Conservation (phyloP, 2,797 vertebrate species). For the Liparis tanakae region DNA sequence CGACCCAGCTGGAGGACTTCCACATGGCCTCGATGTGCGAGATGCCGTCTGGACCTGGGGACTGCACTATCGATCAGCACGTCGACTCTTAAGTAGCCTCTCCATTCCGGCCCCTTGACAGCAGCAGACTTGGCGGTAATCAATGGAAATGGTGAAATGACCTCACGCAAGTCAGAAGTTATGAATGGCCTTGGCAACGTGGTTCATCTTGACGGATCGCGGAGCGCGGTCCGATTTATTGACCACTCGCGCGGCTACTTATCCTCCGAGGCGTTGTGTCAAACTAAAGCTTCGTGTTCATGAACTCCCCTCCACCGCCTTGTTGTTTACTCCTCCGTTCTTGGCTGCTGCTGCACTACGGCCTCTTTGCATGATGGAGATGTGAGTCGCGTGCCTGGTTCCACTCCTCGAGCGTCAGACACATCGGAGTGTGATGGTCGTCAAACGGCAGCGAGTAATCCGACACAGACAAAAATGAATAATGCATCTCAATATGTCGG, state of each 20-base stretch:
- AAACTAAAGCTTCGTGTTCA: conserved; percentile 59
- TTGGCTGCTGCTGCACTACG: conserved; percentile 47
- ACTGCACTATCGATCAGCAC: conserved; percentile 73
- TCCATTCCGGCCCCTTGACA: conserved; percentile 60
- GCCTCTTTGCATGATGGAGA: conserved; percentile 71
- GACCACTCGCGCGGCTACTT: conserved; percentile 62
- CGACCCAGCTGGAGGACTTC: conserved; percentile 70
- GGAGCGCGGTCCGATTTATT: conserved; percentile 60
- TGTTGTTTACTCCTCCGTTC: conserved; percentile 50
- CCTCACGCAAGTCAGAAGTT: conserved; percentile 62
- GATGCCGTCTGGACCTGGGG: conserved; percentile 71
- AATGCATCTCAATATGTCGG: conserved; percentile 78
- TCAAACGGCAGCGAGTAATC: conserved; percentile 76
- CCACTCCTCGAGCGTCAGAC: conserved; percentile 70
- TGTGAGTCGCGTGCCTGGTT: conserved; percentile 60
- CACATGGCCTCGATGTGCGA: conserved; percentile 73
- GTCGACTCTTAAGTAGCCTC: conserved; percentile 65
- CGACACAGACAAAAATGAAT: conserved; percentile 76
- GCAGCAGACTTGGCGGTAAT: conserved; percentile 70
- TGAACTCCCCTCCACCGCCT: conserved; percentile 66
- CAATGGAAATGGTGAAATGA: conserved; percentile 77
- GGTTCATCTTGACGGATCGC: conserved; percentile 67
- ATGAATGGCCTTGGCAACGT: conserved; percentile 56
- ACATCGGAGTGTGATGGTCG: conserved; percentile 78
- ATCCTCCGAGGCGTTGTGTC: conserved; percentile 61